Base-by-base conservation (phyloP, 2,797 vertebrate species). In the Nothura maculosa region DNA sequence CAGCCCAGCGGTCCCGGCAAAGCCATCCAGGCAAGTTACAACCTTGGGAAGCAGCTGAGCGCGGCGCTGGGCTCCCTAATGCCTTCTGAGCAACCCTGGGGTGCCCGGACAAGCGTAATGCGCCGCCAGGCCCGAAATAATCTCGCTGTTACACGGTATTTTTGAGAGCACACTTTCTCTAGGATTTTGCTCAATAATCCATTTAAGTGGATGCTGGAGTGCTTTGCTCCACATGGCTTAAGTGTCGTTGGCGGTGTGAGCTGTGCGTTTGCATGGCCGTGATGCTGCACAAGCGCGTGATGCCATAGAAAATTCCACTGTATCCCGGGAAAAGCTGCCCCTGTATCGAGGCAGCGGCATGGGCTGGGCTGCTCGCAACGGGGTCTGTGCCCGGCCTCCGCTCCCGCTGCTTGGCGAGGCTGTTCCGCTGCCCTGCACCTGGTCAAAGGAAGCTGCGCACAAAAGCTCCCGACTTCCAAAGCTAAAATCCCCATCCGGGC, bases 11-110 rank as follows among this genome's bases (percentile, higher is more conserved):
- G 24, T 55, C 24, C 63, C 12, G 4, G 60, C 38, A 60, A 40
- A 9, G 25, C 19, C 2, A 0, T 13, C 4, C 3, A 48, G 45
- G 7, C 32, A 48, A 25, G 15, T 10, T 30, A 0, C 0, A 18
- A 57, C 55, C 50, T 19, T 2, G 62, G 42, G 9, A 32, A 15
- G 4, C 52, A 8, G 45, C 55, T 52, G 1, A 7, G 7, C 6
- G 0, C 3, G 5, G 6, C 6, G 73, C 8, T 17, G 3, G 0
- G 10, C 36, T 50, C 43, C 57, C 20, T 1, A 0, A 0, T 12
- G 27, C 8, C 28, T 19, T 42, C 0, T 9, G 66, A 67, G 19
- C 48, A 32, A 38, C 30, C 30, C 25, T 48, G 61, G 78, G 72
- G 38, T 34, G 11, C 0, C 0, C 2, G 10, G 48, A 55, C 32